Conservation (phyloP, 1,140 invertebrate species). For the Drosophila nigromelanica region DNA sequence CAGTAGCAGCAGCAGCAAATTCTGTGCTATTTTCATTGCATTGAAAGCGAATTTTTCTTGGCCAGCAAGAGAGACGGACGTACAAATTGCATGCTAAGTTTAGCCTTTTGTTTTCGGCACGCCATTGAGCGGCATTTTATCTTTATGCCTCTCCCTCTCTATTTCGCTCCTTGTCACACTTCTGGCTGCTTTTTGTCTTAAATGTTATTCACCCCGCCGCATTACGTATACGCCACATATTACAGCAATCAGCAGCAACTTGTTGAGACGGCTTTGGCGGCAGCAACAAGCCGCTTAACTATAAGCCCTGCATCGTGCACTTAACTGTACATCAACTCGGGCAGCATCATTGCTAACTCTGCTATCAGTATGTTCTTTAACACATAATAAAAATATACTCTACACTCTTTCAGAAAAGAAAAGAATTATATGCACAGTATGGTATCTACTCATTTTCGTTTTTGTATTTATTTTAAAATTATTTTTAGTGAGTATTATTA, state of each 20-base stretch:
- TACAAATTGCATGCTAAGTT: slow-evolving; percentile 74
- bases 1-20: slow-evolving; percentile 22
- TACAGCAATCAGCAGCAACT: slow-evolving; percentile 45
- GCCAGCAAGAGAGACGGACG: slow-evolving; percentile 28
- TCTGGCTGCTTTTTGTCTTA: slow-evolving; percentile 25
- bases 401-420: too few relatives aligned
- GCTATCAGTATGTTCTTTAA: not conserved
- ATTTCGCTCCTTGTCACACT: slow-evolving; percentile 1
- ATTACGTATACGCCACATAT: slow-evolving; percentile 72
- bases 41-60: slow-evolving; percentile 64
- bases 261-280: slow-evolving; percentile 66
- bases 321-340: slow-evolving; percentile 13
- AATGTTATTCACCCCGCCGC: slow-evolving; percentile 76
- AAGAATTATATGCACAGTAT: too few relatives aligned
- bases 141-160: not conserved
- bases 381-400: too few relatives aligned
- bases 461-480: too few relatives aligned
- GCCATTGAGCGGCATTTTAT: slow-evolving; percentile 76
- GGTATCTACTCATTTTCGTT: too few relatives aligned
- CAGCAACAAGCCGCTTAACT: slow-evolving; percentile 37
- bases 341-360: slow-evolving; percentile 9
- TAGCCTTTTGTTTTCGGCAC: slow-evolving; percentile 81
- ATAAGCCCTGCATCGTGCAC: slow-evolving; percentile 4
- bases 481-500: too few relatives aligned
- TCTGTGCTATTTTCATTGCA: slow-evolving; percentile 72